phyloP scores from a whole-genome alignment of 1,140 invertebrate species.

The Drosophila pruinosa region DNA sequence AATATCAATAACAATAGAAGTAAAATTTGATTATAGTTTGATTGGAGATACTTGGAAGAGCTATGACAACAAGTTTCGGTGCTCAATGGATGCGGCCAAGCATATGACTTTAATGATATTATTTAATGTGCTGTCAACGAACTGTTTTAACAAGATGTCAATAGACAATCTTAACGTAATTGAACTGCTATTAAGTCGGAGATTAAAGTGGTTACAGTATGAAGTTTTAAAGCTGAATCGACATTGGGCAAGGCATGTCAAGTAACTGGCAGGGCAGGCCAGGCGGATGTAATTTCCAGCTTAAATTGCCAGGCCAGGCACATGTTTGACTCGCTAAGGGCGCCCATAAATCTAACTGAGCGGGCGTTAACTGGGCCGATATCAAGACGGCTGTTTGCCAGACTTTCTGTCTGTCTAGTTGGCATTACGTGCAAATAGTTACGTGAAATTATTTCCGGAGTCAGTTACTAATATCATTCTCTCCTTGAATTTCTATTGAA shows the following conservation, averaged over 20 bases:
- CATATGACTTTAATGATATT: conserved; percentile 55
- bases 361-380: conserved; percentile 41
- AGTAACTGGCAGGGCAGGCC: neutral
- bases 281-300: conserved; percentile 66
- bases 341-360: conserved; percentile 53
- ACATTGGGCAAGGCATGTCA: neutral
- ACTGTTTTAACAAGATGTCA: conserved; percentile 2
- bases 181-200: neutral
- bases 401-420: conserved; percentile 24
- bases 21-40: conserved; percentile 13
- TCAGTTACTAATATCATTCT: conserved; percentile 70
- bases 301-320: conserved; percentile 48
- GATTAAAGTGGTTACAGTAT: neutral
- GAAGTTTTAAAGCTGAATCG: neutral
- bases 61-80: conserved; percentile 3
- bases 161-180: neutral
- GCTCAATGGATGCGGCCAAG: conserved; percentile 1
- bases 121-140: conserved; percentile 29
- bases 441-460: conserved; percentile 77
- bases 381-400: conserved; percentile 19
- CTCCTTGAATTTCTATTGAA: conserved; percentile 46
- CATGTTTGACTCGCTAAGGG: conserved; percentile 43
- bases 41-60: neutral
- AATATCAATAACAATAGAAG: conserved; percentile 3
- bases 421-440: conserved; percentile 72